phyloP scores from a whole-genome alignment of 2,888 invertebrate genomes.

The Pheosia gnoma region DNA sequence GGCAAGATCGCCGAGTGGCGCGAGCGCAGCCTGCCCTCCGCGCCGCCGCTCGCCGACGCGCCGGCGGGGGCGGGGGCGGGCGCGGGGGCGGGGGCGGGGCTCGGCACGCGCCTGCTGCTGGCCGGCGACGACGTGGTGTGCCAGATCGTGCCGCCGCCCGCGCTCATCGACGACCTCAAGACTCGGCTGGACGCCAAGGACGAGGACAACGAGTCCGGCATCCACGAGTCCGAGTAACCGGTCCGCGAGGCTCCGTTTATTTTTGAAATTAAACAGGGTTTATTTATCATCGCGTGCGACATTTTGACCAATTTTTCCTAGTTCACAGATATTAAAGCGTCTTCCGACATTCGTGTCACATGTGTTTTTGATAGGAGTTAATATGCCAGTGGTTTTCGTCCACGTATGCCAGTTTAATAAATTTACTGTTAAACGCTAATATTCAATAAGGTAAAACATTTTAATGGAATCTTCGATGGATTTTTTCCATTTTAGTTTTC shows the following conservation, averaged over 20 bases:
- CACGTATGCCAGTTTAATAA: slow-evolving; percentile 1
- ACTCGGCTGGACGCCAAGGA: slow-evolving; percentile 75
- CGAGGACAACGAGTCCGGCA: slow-evolving; percentile 78
- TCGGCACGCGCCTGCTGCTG: slow-evolving; percentile 50
- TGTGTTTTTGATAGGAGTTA: slow-evolving; percentile 16
- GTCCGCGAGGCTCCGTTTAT: neutral
- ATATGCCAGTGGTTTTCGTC: slow-evolving; percentile 8
- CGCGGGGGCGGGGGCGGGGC: slow-evolving; percentile 10
- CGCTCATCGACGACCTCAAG: slow-evolving; percentile 74
- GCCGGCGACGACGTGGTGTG: slow-evolving; percentile 69
- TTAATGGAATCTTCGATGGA: neutral
- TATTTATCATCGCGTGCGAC: slow-evolving; percentile 5
- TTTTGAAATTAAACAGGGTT: slow-evolving; percentile 5
- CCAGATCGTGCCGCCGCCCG: slow-evolving; percentile 63
- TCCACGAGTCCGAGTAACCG: slow-evolving; percentile 74
- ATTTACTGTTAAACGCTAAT: neutral
- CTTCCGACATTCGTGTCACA: slow-evolving; percentile 42
- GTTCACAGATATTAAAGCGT: slow-evolving; percentile 40
- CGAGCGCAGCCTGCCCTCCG: slow-evolving; percentile 48
- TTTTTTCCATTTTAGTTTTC: neutral
- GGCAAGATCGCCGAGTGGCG: slow-evolving; percentile 80
- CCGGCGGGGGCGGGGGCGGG: slow-evolving; percentile 25
- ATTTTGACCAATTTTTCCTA: slow-evolving; percentile 55
- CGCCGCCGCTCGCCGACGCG: slow-evolving; percentile 40
- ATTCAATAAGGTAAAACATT: neutral